A percentile compares a stretch with the other conserved stretches of the same genome.
Conservation (phyloP, 2,113 vertebrate species). For the Nymphicus hollandicus region DNA sequence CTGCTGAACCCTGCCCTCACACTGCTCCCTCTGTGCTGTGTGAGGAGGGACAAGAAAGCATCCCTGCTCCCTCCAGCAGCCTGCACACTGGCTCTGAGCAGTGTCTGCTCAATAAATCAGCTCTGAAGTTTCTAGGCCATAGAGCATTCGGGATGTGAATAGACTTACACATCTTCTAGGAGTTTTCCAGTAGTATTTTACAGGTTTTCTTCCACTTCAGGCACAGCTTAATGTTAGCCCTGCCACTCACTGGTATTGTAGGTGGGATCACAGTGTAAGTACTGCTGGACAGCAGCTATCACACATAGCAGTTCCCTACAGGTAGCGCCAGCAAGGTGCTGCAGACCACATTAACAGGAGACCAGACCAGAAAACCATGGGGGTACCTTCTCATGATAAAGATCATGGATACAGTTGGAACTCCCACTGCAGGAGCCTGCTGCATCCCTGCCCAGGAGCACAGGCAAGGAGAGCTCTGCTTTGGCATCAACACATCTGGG, state of each 20-base stretch:
- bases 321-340: neutral
- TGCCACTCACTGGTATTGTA: neutral
- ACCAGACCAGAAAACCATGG: fast-evolving
- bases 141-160: neutral
- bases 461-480: neutral
- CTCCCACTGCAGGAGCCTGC: neutral
- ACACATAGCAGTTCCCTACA: fast-evolving
- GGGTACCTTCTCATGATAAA: fast-evolving
- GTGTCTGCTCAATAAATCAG: neutral
- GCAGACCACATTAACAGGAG: neutral
- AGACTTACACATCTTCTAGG: neutral
- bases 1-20: neutral
- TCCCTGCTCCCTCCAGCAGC: neutral
- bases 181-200: neutral
- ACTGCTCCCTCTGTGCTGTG: too few relatives aligned
- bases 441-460: neutral
- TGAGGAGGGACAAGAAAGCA: neutral
- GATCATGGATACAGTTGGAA: neutral
- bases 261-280: fast-evolving
- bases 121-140: neutral
- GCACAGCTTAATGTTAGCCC: neutral
- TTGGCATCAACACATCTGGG: neutral
- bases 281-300: neutral
- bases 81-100: neutral
- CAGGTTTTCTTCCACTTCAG: neutral